A percentile compares a stretch with the other conserved stretches of the same genome.
Conservation (phyloP, 2,797 vertebrate genomes). For the Malurus splendens region DNA sequence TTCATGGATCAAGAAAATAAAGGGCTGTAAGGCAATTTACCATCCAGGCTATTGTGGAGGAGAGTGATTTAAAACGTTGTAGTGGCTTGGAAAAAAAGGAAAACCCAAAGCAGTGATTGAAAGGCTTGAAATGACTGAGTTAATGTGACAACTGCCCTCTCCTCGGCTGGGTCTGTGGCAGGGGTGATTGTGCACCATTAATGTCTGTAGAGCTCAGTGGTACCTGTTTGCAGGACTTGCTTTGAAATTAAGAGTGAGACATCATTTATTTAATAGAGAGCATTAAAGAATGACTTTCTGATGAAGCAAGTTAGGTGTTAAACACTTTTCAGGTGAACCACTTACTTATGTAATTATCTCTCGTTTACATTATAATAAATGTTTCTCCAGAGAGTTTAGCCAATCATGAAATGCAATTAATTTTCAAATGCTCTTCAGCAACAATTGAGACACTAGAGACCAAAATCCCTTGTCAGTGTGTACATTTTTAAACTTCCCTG, state of each 20-base stretch:
- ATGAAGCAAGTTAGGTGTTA: constrained; percentile 49
- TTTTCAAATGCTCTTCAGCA: constrained; percentile 53
- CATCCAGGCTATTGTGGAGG: not conserved
- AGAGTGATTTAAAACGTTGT: constrained; percentile 5
- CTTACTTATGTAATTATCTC: constrained; percentile 57
- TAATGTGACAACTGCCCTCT: not conserved
- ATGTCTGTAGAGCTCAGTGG: not conserved
- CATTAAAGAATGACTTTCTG: constrained; percentile 27
- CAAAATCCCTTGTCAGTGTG: not conserved
- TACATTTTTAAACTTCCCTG: not conserved
- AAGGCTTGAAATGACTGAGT: not conserved
- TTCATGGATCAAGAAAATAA: constrained; percentile 5
- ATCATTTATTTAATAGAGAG: constrained; percentile 36
- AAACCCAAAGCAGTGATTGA: not conserved
- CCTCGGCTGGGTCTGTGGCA: not conserved
- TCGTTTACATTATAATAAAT: constrained; percentile 52
- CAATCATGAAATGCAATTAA: constrained; percentile 60
- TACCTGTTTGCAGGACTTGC: constrained; percentile 20
- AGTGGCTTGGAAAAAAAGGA: not conserved
- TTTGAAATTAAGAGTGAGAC: constrained; percentile 21
- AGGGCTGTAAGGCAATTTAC: not conserved
- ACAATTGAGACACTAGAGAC: constrained; percentile 31
- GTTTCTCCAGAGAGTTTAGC: constrained; percentile 54
- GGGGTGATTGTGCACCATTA: not conserved
- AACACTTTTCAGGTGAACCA: constrained; percentile 56